Evolutionary conservation across 2,888 invertebrate genomes (phyloP).

Genomic region (Stenurella melanura): DNA sequence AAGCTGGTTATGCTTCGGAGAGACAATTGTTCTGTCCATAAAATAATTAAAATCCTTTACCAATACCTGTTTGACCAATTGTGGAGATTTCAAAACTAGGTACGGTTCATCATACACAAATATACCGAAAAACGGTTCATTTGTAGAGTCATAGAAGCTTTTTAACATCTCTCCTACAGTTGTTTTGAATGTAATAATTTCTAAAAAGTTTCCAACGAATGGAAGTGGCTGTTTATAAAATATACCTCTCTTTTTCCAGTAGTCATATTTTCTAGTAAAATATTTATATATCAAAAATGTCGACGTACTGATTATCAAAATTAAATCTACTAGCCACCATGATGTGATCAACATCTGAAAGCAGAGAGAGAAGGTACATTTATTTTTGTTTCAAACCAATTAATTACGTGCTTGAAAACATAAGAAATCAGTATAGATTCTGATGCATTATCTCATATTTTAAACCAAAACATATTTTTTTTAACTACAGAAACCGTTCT

Average conservation of each 20-base stretch:
- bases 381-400: too few relatives aligned
- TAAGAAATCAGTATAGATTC: too few relatives aligned
- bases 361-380: too few relatives aligned
- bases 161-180: constrained; percentile 50
- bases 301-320: constrained; percentile 5
- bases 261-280: constrained; percentile 31
- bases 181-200: constrained; percentile 48
- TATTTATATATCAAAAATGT: constrained; percentile 54
- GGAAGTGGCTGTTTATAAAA: constrained; percentile 39
- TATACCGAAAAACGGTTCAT: constrained; percentile 72
- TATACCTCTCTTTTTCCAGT: too few relatives aligned
- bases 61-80: too few relatives aligned
- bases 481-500: too few relatives aligned
- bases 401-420: too few relatives aligned
- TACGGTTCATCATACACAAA: constrained; percentile 74
- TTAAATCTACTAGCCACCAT: constrained; percentile 37
- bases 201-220: constrained; percentile 59
- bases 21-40: too few relatives aligned
- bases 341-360: constrained; percentile 47
- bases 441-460: too few relatives aligned
- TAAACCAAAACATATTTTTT: too few relatives aligned
- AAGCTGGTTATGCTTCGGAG: too few relatives aligned
- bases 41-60: too few relatives aligned
- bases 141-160: constrained; percentile 36
- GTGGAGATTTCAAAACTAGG: constrained; percentile 53